Conservation (phyloP, 1,140 invertebrate species). For the Cydia pomonella region DNA sequence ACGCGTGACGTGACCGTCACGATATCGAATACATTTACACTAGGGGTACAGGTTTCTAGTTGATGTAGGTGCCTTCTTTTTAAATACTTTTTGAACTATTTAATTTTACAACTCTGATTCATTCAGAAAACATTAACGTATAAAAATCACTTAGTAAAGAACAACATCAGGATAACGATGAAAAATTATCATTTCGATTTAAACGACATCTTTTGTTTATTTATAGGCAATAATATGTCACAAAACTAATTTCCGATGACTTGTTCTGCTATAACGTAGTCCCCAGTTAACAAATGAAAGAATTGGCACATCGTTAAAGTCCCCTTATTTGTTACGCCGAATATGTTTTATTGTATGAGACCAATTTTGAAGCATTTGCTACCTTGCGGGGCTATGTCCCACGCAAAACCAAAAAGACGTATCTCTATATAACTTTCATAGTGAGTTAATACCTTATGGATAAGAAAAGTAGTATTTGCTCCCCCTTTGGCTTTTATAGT, state of each 20-base stretch:
- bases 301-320: slow-evolving; percentile 47
- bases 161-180: too few relatives aligned
- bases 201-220: not conserved
- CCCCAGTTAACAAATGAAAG: slow-evolving; percentile 28
- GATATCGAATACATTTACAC: too few relatives aligned
- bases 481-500: slow-evolving; percentile 26
- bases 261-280: not conserved
- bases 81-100: too few relatives aligned
- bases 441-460: not conserved
- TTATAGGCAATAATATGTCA: not conserved
- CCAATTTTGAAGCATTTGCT: slow-evolving; percentile 48
- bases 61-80: too few relatives aligned
- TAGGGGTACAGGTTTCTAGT: too few relatives aligned
- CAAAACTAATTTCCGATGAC: not conserved
- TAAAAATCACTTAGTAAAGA: too few relatives aligned
- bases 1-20: too few relatives aligned
- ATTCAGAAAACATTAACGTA: too few relatives aligned
- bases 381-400: not conserved
- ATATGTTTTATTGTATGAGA: slow-evolving; percentile 53
- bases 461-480: not conserved
- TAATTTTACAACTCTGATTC: too few relatives aligned
- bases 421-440: not conserved
- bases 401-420: not conserved
- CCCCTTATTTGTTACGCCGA: slow-evolving; percentile 51
- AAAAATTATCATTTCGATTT: too few relatives aligned